Conservation (phyloP, 2,113 vertebrate species). For the Serilophus lunatus region DNA sequence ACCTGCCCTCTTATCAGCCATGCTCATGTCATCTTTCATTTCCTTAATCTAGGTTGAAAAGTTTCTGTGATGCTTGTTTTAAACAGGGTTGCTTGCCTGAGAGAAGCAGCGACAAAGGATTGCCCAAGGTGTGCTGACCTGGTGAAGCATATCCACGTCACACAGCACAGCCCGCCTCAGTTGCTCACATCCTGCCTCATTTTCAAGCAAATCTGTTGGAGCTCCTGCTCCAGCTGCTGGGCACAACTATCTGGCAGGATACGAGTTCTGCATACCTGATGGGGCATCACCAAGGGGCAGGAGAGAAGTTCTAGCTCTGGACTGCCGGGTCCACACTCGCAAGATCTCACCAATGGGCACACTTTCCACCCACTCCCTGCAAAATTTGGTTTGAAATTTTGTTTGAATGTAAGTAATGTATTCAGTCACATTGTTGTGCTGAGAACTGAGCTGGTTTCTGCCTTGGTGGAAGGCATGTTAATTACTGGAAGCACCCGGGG, state of each 20-base stretch:
- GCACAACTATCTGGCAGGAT: rapidly evolving
- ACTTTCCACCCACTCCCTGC: neutral
- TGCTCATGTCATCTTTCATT: neutral
- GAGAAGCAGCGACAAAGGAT: neutral
- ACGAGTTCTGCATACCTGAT: neutral
- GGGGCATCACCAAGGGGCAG: neutral
- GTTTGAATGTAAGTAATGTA: neutral
- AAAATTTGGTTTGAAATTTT: neutral
- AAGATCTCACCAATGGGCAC: neutral
- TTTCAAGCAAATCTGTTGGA: neutral
- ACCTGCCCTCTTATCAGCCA: neutral
- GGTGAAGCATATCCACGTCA: neutral
- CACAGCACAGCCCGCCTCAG: rapidly evolving
- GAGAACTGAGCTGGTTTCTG: neutral
- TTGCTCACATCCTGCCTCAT: neutral
- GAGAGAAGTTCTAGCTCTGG: neutral
- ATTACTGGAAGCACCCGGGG: rapidly evolving
- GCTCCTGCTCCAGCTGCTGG: neutral
- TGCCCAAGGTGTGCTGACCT: neutral
- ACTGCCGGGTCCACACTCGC: neutral
- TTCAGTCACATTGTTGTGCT: rapidly evolving
- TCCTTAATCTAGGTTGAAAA: neutral
- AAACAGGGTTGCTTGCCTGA: neutral
- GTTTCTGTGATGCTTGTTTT: neutral
- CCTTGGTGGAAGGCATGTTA: neutral